Conservation (phyloP, 2,888 invertebrate species). For the Sipha maydis region DNA sequence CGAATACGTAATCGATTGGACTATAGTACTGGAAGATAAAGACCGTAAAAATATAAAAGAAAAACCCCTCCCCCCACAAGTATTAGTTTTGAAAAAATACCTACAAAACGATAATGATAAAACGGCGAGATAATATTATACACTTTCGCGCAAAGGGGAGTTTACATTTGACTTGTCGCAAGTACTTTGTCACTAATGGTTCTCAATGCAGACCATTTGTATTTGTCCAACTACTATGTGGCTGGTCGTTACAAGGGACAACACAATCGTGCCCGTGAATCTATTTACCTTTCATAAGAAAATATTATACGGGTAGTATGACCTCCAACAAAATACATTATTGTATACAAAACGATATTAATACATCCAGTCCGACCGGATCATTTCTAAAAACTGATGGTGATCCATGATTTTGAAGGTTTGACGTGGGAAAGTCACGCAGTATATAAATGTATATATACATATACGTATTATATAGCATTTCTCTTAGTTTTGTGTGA, state of each 20-base stretch:
- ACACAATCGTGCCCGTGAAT: conserved; percentile 35
- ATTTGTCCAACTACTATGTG: neutral
- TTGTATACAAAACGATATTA: conserved; percentile 30
- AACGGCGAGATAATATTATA: conserved; percentile 11
- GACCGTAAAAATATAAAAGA: neutral
- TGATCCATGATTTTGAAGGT: conserved; percentile 41
- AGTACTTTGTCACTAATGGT: conserved; percentile 29
- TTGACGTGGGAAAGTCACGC: conserved; percentile 26
- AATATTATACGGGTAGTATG: neutral
- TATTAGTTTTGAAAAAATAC: neutral
- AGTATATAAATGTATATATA: neutral
- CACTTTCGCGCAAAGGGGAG: neutral
- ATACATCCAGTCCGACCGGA: conserved; percentile 22
- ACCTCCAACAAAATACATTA: conserved; percentile 19
- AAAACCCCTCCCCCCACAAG: neutral
- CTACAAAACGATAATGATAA: neutral
- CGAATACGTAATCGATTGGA: neutral
- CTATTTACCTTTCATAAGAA: conserved; percentile 44
- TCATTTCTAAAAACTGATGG: neutral
- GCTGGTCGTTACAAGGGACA: conserved; percentile 40
- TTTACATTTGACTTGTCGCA: neutral
- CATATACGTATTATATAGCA: neutral
- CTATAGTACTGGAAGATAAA: neutral
- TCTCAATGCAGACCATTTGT: conserved; percentile 25
- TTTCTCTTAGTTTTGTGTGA: neutral